These are phyloP conservation scores for Bibio marci DNA, from an alignment of 2,888 invertebrate species.

Conservation along the genomic window DNA sequence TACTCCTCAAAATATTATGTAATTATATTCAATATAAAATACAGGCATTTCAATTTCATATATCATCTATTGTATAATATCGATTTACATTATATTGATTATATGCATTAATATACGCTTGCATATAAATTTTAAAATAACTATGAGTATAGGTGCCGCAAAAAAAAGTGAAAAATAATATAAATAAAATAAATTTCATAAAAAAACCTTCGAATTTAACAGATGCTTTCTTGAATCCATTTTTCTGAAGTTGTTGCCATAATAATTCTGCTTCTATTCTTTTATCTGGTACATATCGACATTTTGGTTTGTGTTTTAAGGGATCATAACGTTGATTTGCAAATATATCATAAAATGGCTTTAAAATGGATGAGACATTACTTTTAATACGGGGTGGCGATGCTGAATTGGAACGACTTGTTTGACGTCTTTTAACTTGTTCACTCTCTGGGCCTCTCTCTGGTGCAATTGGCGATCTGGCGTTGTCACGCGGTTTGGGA, in stretches of 20 bases:
- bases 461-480: constrained; percentile 40
- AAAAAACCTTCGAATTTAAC: constrained; percentile 27
- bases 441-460: constrained; percentile 18
- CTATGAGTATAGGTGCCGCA: no score
- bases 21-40: no score
- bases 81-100: no score
- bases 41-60: no score
- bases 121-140: no score
- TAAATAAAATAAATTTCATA: no score
- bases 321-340: constrained; percentile 57
- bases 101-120: no score
- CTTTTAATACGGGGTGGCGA: constrained; percentile 34
- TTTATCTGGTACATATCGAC: constrained; percentile 50
- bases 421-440: constrained; percentile 11
- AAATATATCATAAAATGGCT: constrained; percentile 32
- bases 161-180: constrained; percentile 5
- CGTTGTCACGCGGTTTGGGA: constrained; percentile 51
- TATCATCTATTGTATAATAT: no score
- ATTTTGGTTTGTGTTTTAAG: constrained; percentile 53
- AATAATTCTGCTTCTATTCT: constrained; percentile 14
- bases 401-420: constrained; percentile 24
- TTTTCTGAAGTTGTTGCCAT: constrained; percentile 17
- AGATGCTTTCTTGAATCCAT: constrained; percentile 16
- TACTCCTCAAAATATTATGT: no score
- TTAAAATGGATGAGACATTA: constrained; percentile 24